Conservation (phyloP, 2,113 vertebrate genomes). For the Ailuropoda melanoleuca region DNA sequence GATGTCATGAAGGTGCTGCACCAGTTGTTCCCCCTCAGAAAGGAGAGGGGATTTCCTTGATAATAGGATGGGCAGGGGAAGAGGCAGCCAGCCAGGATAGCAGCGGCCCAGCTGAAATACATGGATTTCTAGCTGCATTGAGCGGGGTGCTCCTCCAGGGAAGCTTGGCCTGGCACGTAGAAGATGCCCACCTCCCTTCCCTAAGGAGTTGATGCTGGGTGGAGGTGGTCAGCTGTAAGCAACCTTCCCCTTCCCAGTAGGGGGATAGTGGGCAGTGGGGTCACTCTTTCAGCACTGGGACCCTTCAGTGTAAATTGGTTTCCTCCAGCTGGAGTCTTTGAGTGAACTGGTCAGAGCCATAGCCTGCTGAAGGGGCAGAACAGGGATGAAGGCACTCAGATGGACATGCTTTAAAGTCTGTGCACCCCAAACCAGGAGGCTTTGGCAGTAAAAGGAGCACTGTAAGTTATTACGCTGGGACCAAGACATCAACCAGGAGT, state of each 20-base stretch:
- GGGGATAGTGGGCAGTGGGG: background rate
- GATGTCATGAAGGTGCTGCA: background rate
- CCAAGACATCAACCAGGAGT: background rate
- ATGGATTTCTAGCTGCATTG: background rate
- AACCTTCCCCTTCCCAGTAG: background rate
- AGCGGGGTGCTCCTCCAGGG: background rate
- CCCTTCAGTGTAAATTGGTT: background rate
- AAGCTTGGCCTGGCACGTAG: background rate
- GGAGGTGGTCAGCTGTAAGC: background rate
- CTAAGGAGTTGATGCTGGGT: background rate
- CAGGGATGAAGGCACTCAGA: background rate
- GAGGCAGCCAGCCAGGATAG: background rate
- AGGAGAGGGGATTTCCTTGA: background rate
- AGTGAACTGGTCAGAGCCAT: background rate
- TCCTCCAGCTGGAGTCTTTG: background rate
- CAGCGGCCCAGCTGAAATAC: background rate
- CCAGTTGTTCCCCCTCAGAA: background rate
- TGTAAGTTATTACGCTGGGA: background rate
- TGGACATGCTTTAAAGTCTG: no score
- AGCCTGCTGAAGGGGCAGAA: background rate
- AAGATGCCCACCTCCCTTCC: background rate
- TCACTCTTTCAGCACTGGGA: background rate
- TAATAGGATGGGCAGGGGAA: background rate
- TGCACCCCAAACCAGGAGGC: background rate
- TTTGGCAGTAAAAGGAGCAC: background rate